These are phyloP conservation scores for Ciconia maguari DNA, from an alignment of 2,113 vertebrate species.

Conservation along the genomic window DNA sequence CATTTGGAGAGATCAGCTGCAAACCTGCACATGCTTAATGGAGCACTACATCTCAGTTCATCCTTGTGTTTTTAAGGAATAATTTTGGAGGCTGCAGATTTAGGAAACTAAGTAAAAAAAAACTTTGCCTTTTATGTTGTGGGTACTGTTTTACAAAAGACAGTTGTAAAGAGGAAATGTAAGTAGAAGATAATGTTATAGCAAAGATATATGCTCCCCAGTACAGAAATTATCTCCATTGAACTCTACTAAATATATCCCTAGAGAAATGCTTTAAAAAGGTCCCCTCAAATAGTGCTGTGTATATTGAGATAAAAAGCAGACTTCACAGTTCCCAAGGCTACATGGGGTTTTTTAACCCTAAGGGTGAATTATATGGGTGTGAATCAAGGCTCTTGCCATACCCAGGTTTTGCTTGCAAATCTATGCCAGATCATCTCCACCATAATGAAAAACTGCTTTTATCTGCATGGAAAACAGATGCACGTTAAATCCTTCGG, in stretches of 20 bases:
- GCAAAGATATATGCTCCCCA: neutral
- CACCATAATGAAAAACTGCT: neutral
- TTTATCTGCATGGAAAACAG: neutral
- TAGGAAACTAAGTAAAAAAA: neutral
- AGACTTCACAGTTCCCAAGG: neutral
- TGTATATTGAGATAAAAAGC: neutral
- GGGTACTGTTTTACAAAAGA: neutral
- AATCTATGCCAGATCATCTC: neutral
- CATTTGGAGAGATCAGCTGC: neutral
- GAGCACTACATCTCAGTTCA: neutral
- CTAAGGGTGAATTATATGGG: neutral
- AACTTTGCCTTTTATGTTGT: neutral
- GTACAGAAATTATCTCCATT: neutral
- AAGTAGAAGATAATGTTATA: neutral
- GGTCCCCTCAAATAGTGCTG: neutral
- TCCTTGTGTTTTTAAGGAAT: neutral
- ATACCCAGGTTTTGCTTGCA: neutral
- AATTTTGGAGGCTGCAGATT: neutral
- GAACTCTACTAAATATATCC: neutral
- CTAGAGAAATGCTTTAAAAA: neutral
- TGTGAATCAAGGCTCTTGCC: neutral
- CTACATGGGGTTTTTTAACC: neutral
- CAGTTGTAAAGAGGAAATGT: neutral
- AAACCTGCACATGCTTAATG: neutral
- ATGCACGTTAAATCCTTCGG: neutral